phyloP scores from a whole-genome alignment of 2,888 invertebrate genomes.

The Vanessa cardui region DNA sequence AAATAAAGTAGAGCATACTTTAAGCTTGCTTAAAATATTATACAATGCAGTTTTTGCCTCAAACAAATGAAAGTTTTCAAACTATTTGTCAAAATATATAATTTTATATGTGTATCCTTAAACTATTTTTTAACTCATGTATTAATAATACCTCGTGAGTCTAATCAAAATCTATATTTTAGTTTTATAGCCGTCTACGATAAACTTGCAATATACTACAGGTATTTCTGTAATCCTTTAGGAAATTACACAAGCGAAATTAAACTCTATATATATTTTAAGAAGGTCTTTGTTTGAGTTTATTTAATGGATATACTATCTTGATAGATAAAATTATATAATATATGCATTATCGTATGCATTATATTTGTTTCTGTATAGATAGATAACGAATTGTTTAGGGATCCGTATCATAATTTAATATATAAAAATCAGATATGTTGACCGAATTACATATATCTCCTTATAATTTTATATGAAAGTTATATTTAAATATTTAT shows the following conservation, averaged over 20 bases:
- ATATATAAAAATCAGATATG: background rate
- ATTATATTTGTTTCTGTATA: conserved; percentile 34
- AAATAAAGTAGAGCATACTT: background rate
- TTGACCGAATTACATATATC: background rate
- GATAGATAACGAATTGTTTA: conserved; percentile 38
- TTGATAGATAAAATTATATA: conserved; percentile 42
- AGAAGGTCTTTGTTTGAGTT: background rate
- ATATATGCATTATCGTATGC: conserved; percentile 43
- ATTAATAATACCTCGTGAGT: no score
- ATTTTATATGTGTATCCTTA: no score
- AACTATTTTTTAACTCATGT: no score
- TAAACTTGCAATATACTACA: no score
- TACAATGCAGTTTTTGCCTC: no score
- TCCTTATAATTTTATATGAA: no score
- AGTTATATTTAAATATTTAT: background rate
- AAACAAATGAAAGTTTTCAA: no score
- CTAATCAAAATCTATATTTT: no score
- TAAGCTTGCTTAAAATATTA: background rate
- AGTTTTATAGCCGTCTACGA: no score
- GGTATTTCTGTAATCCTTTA: no score
- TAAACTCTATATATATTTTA: background rate
- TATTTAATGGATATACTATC: background rate
- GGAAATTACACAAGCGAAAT: background rate
- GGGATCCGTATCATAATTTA: conserved; percentile 22
- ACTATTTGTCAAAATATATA: no score